Base-by-base conservation (phyloP, 2,113 vertebrate species). In the Oryzias woworae region DNA sequence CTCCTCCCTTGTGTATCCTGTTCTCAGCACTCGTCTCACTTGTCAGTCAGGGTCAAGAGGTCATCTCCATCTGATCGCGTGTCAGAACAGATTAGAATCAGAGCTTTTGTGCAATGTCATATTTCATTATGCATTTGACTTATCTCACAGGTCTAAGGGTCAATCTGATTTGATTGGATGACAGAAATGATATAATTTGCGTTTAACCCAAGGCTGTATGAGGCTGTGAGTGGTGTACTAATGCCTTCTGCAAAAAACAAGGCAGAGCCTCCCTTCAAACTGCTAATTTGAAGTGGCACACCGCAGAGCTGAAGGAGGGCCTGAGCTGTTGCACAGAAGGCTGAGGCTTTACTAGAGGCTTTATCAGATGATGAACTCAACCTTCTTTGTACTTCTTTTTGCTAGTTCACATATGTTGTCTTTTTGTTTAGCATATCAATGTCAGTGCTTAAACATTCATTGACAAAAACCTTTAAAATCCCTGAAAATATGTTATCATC, bases 111-210 rank as follows among this genome's bases (percentile, higher is more conserved):
- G 89, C 82, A 77, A 89, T 85, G 84, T 92, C 92, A 93, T 92
- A 94, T 94, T 94, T 92, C 93, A 91, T 94, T 93, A 93, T 81
- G 84, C 87, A 81, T 91, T 89, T 90, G 89, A 92, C 91, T 95
- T 93, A 89, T 86, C 92, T 86, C 49, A 49, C 85, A 69, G 92
- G 91, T 93, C 91, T 63, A 84, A 67, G 83, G 91, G 91, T 92
- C 91, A 86, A 85, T 67, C 81, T 90, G 90, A 89, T 92, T 92
- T 90, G 90, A 90, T 91, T 90, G 92, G 93, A 90, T 89, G 92
- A 92, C 90, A 93, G 89, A 90, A 93, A 94, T 93, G 90, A 78
- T 81, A 84, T 77, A 82, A 89, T 89, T 91, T 90, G 92, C 92
- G 90, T 93, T 93, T 87, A 87, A 88, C 87, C 87, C 80, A 71